Base-by-base conservation (phyloP, 2,888 invertebrate species). In the Raillietiella orientalis region DNA sequence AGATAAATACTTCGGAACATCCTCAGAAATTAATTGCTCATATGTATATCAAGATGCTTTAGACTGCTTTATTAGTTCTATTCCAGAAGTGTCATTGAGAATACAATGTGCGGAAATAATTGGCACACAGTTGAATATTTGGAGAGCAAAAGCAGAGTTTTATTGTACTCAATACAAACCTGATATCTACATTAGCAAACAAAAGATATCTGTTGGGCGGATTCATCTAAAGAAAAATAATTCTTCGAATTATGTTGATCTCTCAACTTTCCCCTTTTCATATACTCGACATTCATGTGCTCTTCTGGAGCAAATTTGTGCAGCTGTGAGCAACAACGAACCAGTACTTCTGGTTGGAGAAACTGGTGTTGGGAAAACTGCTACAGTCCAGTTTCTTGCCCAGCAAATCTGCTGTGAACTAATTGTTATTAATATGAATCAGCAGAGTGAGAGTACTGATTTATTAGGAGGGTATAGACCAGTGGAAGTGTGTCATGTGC, bases 351-450 rank as follows among this genome's bases (percentile, higher is more conserved):
- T 96, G 4, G 87, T 93, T 0, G 96, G 96, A 15, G 96, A 96
- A 51, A 96, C 96, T 0, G 96, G 96, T 24, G 87, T 84, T 0
- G 96, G 96, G 1, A 96, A 96, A 53, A 99, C 96, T 0, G 75
- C 82, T 1, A 64, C 74, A 1, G 62, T 96, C 2, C 93, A 93
- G 43, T 79, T 72, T 46, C 51, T 93, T 28, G 75, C 90, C 0
- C 58, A 63, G 31, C 62, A 66, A 34, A 62, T 74, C 0, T 69
- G 74, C 1, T 67, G 74, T 35, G 72, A 66, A 40, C 52, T 99
- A 16, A 56, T 71, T 16, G 90, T 93, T 1, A 72, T 99, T 14
- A 99, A 99, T 43, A 75, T 99, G 75, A 96, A 90, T 42, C 90
- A 96, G 41, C 93, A 96, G 42, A 90, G 84, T 23, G 96, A 99